These are phyloP conservation scores for Tonatia bakeri DNA, from an alignment of 2,113 vertebrate genomes.

Conservation along the genomic window DNA sequence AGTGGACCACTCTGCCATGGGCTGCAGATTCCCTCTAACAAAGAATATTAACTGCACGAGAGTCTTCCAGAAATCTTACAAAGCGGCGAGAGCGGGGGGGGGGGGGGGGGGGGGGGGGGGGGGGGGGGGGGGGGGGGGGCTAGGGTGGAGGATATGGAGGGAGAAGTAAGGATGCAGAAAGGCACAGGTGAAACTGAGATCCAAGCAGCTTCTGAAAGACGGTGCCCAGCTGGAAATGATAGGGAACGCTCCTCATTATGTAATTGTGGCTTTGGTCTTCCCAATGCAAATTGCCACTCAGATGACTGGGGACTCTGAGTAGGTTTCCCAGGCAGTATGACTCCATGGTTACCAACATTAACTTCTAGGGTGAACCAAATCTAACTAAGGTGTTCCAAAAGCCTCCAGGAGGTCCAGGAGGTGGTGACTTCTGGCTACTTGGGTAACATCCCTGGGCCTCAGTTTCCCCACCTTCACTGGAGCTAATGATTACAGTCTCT, in stretches of 20 bases:
- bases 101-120: accelerated
- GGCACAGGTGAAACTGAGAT: neutral
- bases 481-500: accelerated
- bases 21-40: neutral
- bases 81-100: neutral
- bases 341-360: neutral
- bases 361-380: neutral
- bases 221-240: neutral
- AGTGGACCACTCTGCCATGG: neutral
- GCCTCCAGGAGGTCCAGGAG: neutral
- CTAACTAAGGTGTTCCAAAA: neutral
- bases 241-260: too few species aligned
- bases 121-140: accelerated
- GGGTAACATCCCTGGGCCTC: neutral
- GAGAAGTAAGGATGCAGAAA: too few species aligned
- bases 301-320: neutral
- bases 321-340: neutral
- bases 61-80: neutral
- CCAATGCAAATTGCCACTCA: neutral
- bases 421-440: neutral
- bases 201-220: neutral
- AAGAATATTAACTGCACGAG: neutral
- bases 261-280: neutral
- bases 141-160: too few species aligned
- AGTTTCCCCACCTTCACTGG: neutral